Evolutionary conservation across 2,888 invertebrate genomes (phyloP).

Genomic region (Glyphotaelius pellucidus): DNA sequence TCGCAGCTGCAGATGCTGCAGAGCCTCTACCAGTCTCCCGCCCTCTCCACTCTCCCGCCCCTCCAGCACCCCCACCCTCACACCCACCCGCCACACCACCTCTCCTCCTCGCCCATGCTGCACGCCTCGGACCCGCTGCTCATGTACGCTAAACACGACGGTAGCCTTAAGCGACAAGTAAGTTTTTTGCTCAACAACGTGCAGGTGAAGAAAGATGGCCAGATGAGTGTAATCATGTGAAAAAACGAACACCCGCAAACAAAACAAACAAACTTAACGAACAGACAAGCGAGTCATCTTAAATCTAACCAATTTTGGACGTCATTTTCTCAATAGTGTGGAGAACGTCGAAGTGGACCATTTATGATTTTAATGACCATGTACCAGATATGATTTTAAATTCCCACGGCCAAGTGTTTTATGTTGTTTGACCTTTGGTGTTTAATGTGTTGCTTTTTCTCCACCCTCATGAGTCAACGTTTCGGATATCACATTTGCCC

Average conservation of each 20-base stretch:
- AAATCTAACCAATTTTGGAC: background rate
- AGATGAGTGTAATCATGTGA: constrained; percentile 72
- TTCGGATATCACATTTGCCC: background rate
- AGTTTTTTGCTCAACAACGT: constrained; percentile 90
- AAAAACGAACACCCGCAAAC: constrained; percentile 32
- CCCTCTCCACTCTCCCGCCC: constrained; percentile 71
- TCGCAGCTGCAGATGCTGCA: constrained; percentile 73
- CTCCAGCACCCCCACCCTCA: constrained; percentile 75
- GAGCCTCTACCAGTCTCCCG: background rate
- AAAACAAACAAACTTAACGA: background rate
- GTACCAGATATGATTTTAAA: background rate
- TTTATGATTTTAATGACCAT: background rate
- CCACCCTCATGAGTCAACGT: background rate
- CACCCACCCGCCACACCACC: constrained; percentile 67
- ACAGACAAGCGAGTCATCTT: background rate
- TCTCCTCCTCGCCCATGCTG: constrained; percentile 69
- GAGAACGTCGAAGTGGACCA: background rate
- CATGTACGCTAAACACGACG: constrained; percentile 72
- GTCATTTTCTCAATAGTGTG: background rate
- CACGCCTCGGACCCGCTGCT: constrained; percentile 70
- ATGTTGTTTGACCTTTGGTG: background rate
- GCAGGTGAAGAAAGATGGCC: constrained; percentile 85
- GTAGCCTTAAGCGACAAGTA: constrained; percentile 89
- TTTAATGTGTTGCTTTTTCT: background rate
- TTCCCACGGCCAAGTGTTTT: background rate